phyloP scores from a whole-genome alignment of 2,113 vertebrate genomes.

The Odocoileus virginianus region DNA sequence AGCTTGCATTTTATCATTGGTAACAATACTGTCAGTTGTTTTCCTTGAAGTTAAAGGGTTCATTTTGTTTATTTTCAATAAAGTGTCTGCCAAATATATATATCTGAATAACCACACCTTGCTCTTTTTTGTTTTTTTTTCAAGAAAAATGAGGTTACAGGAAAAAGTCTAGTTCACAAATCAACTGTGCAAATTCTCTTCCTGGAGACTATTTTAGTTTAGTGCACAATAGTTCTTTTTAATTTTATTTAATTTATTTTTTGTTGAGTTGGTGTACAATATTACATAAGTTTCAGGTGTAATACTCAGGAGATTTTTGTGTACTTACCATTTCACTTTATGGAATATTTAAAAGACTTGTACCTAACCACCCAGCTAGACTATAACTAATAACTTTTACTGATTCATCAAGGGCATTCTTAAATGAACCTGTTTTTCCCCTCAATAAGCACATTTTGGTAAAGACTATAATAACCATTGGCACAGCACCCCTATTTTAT shows the following conservation, averaged over 20 bases:
- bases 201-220: not conserved
- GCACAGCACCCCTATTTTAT: not conserved
- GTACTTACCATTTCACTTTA: not conserved
- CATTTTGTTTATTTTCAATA: conserved; percentile 32
- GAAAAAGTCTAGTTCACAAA: not conserved
- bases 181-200: not conserved
- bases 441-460: not conserved
- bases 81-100: not conserved
- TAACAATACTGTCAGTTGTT: not conserved
- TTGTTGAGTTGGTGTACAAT: not conserved
- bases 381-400: not conserved
- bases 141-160: not conserved
- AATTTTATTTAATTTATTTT: not conserved
- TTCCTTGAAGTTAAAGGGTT: conserved; percentile 4
- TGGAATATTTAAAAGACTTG: not conserved
- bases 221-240: not conserved
- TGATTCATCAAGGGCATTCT: not conserved
- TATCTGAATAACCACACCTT: not conserved
- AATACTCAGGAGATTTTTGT: not conserved
- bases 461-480: not conserved
- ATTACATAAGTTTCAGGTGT: not conserved
- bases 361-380: not conserved
- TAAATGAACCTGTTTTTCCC: not conserved
- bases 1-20: conserved; percentile 6
- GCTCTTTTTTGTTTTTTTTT: conserved; percentile 31